Evolutionary conservation across 2,888 invertebrate genomes (phyloP), one percentile per base, ranked within the genome.

Genomic region (Parnassius apollo): DNA sequence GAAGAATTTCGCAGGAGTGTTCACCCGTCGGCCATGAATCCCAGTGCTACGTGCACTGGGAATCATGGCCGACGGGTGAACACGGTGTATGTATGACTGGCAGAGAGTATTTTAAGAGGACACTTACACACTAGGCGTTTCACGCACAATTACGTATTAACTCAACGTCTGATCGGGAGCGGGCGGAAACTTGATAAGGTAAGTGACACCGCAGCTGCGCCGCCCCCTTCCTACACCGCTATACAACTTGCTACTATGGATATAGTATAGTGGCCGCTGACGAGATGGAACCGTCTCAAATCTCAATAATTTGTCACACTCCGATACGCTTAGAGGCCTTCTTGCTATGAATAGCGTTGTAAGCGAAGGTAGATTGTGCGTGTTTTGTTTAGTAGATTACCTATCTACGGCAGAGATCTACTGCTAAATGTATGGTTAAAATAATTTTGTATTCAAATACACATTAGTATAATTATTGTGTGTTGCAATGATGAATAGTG

Each of bases 111-210:
- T 12, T 13, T 12, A n/a, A 13, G 2, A 49, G 49, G 8, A 13
- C 2, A 1, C 13, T 13, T 49, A 13, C 49, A 49, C 7, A 46
- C 46, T 46, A 49, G 45, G 2, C 9, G 35, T 35, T 53, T 2
- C n/a, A 13, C 13, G 10, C 13, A 42, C 42, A 54, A 54, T 57
- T 25, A 35, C 48, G 25, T 48, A 46, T 48, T 46, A 25, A 22
- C 48, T 10, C 18, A 7, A 35, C 35, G 3, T 22, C 8, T 22
- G 42, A 48, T 44, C 44, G 55, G 22, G 44, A 55, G 18, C 42
- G 10, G 55, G 45, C 48, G 13, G 57, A 35, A 57, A 48, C 48
- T 57, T 57, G 46, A 57, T 45, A 57, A 25, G 35, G 48, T 49
- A 35, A 56, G 42, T 45, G 46, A 46, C 8, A 48, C 48, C 57